Base-by-base conservation (phyloP, 2,797 vertebrate species). In the Pipistrellus kuhlii region DNA sequence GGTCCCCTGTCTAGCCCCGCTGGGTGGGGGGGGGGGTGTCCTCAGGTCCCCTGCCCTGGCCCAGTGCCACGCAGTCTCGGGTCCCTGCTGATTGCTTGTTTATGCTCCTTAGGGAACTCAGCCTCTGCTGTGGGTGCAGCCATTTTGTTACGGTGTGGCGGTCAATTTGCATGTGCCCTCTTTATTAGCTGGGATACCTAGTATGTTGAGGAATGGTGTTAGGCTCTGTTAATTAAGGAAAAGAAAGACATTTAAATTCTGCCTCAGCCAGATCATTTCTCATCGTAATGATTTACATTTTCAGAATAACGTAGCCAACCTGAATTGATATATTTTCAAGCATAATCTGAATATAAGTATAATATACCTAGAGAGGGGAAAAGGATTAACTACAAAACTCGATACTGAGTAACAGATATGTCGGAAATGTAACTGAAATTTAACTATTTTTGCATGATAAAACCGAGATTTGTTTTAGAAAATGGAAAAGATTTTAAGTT, bases 211-310 rank as follows among this genome's bases (percentile, higher is more conserved):
- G 62, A 80, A 73, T 25, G 48, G n/a, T 90, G 23, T 75, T 80
- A 80, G 76, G 46, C 15, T 88, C 44, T 93, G 32, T 48, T 95
- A 86, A 68, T 78, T 84, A 85, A 77, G 5, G 46, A 17, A 92
- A 89, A 85, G 64, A 68, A 80, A 90, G 18, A 68, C 73, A 82
- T 51, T 91, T 89, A 81, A 93, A 90, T 91, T 46, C 68, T 91
- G 53, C 7, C 41, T 91, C 27, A 92, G 32, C 81, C 73, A 88
- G 41, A 41, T 91, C 3, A 0, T 76, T 95, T 95, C 46, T 78
- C 46, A 59, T 87, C 2, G 5, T n/a, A 75, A 21, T 66, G 13
- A 12, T 78, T 77, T 94, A 25, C 32, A 76, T 71, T 94, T 96
- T 92, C 75, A 88, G 38, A 75, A 71, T 91, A 93, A 89, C 46